Evolutionary conservation across 2,888 invertebrate genomes (phyloP).

Genomic region (Chaitophorus viminalis): DNA sequence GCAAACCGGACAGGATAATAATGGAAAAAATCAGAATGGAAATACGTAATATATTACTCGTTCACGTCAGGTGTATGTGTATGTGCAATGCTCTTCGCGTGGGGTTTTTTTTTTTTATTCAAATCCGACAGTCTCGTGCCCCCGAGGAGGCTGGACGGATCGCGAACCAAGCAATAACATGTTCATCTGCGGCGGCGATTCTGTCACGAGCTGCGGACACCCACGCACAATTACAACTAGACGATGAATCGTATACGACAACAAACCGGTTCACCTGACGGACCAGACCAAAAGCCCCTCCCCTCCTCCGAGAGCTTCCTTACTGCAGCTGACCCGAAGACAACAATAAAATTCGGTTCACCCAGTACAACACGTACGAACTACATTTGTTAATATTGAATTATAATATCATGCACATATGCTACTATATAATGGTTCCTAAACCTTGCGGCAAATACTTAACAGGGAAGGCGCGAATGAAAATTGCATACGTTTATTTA

Average conservation of each 20-base stretch:
- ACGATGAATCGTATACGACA: background rate
- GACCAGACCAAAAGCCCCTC: background rate
- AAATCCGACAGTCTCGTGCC: background rate
- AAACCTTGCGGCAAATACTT: too few species aligned
- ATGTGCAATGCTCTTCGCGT: too few species aligned
- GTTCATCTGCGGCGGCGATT: slow-evolving; percentile 58
- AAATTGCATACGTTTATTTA: too few species aligned
- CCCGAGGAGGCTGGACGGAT: background rate
- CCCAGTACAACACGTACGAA: background rate
- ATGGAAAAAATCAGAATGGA: too few species aligned
- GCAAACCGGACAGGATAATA: too few species aligned
- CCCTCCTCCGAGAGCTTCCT: too few species aligned
- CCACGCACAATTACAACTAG: slow-evolving; percentile 36
- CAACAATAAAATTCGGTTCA: slow-evolving; percentile 4
- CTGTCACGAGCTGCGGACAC: slow-evolving; percentile 52
- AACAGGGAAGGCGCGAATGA: too few species aligned
- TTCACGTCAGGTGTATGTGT: too few species aligned
- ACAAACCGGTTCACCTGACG: slow-evolving; percentile 34
- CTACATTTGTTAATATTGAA: too few species aligned
- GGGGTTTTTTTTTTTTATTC: background rate
- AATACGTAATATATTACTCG: too few species aligned
- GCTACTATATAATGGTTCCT: too few species aligned
- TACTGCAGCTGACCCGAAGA: background rate
- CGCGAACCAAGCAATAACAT: slow-evolving; percentile 8
- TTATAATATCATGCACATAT: too few species aligned